Base-by-base conservation (phyloP, 92 coral and sea anemone genomes). In the Zoanthus sociatus region DNA sequence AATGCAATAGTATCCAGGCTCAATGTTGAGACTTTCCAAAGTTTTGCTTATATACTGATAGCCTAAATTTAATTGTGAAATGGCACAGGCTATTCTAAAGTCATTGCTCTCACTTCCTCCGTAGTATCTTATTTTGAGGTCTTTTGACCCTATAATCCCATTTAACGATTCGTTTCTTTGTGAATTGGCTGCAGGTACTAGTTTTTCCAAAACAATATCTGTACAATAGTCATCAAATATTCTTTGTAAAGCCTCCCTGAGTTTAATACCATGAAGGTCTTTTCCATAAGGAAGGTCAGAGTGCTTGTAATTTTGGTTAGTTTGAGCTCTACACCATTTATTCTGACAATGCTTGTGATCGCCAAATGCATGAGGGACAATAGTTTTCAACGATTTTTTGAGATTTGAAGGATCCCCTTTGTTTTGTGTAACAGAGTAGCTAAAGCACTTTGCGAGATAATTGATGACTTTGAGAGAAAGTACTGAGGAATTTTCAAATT, bases 311-410 rank as follows among this genome's bases (percentile, higher is more conserved):
- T 3, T 30, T 0, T 78, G 90, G 44, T 87, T 48, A 48, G 31
- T 11, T 11, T 48, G 33, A 32, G 46, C 77, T 54, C 16, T 48
- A 31, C 89, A 86, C 84, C 89, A 77, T 68, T 44, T 5, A 5
- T 48, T 9, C 6, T 86, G 31, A 76, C 77, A 86, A 8, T 86
- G 31, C 66, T 1, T 1, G 56, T 82, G 86, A 1, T 82, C 47
- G 13, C 86, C 86, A 60, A 82, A 86, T 45, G 89, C 89, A 86
- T 86, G 83, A 31, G 89, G 89, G 0, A 76, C 84, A 63, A 86
- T 86, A n/a, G 67, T 66, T n/a, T 33, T 26, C 15, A 86, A 26
- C 26, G 26, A 26, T 26, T 26, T 26, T 0, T 26, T 26, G 26
- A 26, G 26, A 26, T 26, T 26, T 26, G 26, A 26, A 26, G 26